phyloP scores from a whole-genome alignment of 92 coral and sea anemone species.

The Siderastrea siderea region DNA sequence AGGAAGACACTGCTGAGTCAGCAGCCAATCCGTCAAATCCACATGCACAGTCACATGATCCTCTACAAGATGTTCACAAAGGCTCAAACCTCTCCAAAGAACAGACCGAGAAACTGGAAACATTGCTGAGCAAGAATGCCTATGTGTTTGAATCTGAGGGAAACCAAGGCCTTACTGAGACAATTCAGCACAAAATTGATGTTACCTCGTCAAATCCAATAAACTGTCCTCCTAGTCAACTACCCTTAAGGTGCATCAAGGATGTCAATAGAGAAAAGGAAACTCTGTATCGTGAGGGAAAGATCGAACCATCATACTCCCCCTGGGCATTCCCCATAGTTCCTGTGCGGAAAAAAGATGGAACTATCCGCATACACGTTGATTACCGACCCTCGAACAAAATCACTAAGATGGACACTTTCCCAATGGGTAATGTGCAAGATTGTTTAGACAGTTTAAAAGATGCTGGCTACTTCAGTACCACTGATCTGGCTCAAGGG shows the following conservation, averaged over 20 bases:
- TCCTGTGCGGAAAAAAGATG: constrained; percentile 46
- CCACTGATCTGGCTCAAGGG: constrained; percentile 49
- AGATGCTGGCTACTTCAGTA: constrained; percentile 30
- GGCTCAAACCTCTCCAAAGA: constrained; percentile 24
- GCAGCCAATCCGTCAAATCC: constrained; percentile 12
- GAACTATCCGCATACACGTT: constrained; percentile 30
- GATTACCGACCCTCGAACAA: constrained; percentile 54
- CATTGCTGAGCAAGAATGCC: constrained; percentile 12
- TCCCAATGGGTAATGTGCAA: constrained; percentile 52
- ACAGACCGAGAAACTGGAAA: constrained; percentile 11
- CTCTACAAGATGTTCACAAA: constrained; percentile 20
- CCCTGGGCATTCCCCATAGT: constrained; percentile 49
- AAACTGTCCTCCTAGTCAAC: constrained; percentile 53
- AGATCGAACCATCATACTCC: constrained; percentile 52
- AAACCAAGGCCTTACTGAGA: constrained; percentile 51
- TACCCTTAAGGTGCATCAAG: constrained; percentile 58
- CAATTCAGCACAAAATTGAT: constrained; percentile 39
- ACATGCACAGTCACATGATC: background rate
- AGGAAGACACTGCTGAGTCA: constrained; percentile 4
- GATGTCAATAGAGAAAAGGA: constrained; percentile 58
- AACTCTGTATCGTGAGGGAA: constrained; percentile 29
- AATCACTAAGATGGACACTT: constrained; percentile 41
- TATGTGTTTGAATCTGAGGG: constrained; percentile 52
- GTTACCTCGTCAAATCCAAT: constrained; percentile 32
- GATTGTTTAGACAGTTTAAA: constrained; percentile 49